These are phyloP conservation scores for Cotesia congregata DNA, from an alignment of 2,888 invertebrate species.

Conservation along the genomic window DNA sequence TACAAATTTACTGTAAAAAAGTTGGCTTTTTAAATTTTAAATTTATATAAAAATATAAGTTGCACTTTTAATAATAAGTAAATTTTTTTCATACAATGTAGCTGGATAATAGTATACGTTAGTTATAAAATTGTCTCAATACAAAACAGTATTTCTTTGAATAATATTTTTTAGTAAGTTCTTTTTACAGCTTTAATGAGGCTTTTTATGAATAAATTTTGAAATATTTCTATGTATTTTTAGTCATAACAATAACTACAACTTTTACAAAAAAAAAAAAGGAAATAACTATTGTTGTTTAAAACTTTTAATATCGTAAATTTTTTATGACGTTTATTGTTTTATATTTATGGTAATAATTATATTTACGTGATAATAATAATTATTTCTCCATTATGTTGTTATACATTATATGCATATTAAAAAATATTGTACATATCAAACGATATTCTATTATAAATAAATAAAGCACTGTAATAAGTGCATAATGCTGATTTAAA, in stretches of 20 bases:
- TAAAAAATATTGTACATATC: constrained; percentile 68
- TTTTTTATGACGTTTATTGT: constrained; percentile 39
- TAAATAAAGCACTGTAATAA: constrained; percentile 47
- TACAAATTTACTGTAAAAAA: background rate
- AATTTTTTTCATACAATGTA: background rate
- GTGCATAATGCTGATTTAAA: background rate
- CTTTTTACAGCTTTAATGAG: background rate
- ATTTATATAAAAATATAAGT: background rate
- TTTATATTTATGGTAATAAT: constrained; percentile 48
- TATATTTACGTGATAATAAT: constrained; percentile 48
- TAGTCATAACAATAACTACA: background rate
- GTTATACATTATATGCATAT: constrained; percentile 52
- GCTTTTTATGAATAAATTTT: background rate
- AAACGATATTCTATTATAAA: constrained; percentile 67
- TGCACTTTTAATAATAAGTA: background rate
- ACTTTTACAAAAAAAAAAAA: constrained; percentile 1
- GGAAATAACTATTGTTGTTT: background rate
- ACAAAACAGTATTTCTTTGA: background rate
- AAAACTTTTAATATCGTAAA: constrained; percentile 46
- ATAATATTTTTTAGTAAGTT: background rate
- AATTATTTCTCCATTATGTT: constrained; percentile 40
- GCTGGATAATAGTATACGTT: background rate
- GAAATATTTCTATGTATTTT: background rate
- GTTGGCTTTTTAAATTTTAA: background rate
- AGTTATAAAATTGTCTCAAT: background rate